Evolutionary conservation across 2,888 invertebrate species (phyloP).

Genomic region (Lycocerus yunnanus): DNA sequence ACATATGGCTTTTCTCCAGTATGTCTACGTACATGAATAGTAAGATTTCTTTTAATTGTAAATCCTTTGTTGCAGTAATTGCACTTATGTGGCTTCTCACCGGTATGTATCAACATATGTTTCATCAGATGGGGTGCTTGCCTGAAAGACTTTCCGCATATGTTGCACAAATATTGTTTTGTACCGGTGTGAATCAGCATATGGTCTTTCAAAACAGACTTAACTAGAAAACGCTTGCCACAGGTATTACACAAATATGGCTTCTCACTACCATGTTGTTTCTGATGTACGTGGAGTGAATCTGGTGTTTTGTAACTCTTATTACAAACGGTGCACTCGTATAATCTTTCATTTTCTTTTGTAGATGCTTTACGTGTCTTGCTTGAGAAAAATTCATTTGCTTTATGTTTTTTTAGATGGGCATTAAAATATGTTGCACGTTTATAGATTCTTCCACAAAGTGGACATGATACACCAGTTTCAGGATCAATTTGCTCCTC

Average conservation of each 20-base stretch:
- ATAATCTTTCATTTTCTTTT: not conserved
- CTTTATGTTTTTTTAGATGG: constrained; percentile 20
- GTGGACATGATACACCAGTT: constrained; percentile 30
- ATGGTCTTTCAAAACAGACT: constrained; percentile 44
- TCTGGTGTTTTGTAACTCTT: constrained; percentile 31
- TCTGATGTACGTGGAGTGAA: constrained; percentile 30
- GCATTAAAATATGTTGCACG: constrained; percentile 19
- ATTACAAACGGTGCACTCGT: constrained; percentile 28
- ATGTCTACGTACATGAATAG: constrained; percentile 24
- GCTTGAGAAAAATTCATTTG: not conserved
- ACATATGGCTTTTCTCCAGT: constrained; percentile 30
- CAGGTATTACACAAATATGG: constrained; percentile 40
- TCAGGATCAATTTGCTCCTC: constrained; percentile 36
- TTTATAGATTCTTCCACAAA: constrained; percentile 30
- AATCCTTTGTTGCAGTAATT: constrained; percentile 45
- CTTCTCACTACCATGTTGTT: constrained; percentile 36
- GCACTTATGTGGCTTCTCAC: constrained; percentile 42
- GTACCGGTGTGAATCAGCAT: constrained; percentile 50
- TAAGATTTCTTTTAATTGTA: constrained; percentile 39
- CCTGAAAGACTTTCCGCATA: constrained; percentile 50
- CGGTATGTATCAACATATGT: constrained; percentile 44
- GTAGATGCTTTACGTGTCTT: not conserved
- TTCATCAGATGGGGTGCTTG: constrained; percentile 44
- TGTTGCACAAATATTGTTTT: constrained; percentile 52
- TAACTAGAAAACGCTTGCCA: constrained; percentile 36